Conservation (phyloP, 2,113 vertebrate genomes). For the Candoia aspera region DNA sequence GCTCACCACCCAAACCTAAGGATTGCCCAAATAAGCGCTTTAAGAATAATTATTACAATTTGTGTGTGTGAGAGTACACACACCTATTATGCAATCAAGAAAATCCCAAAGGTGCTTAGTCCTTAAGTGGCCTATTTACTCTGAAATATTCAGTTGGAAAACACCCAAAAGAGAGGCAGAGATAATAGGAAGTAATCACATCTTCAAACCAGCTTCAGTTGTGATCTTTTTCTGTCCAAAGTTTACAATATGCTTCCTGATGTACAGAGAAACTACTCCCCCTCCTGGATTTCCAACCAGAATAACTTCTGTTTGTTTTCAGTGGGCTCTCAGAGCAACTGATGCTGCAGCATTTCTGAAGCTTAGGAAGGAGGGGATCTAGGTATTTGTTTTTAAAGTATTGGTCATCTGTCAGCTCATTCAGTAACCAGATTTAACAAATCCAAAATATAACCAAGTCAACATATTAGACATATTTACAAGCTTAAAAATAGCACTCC, state of each 20-base stretch:
- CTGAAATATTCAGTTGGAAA: not conserved
- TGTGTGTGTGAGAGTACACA: not conserved
- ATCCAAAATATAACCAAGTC: not conserved
- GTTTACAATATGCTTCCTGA: not conserved
- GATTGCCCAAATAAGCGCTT: not conserved
- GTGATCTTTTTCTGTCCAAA: not conserved
- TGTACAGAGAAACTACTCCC: slow-evolving; percentile 23
- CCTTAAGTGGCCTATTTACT: not conserved
- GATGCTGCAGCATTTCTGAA: not conserved
- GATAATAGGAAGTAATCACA: not conserved
- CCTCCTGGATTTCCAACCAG: slow-evolving; percentile 15
- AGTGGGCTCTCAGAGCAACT: not conserved
- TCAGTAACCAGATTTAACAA: not conserved
- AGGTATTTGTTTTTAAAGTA: not conserved
- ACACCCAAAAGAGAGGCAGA: not conserved
- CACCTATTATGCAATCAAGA: not conserved
- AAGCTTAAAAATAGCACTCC: not conserved
- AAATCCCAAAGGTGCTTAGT: not conserved
- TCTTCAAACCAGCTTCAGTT: not conserved
- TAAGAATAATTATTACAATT: not conserved
- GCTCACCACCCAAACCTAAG: not conserved
- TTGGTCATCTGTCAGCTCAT: not conserved
- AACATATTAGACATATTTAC: not conserved
- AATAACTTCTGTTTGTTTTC: not conserved
- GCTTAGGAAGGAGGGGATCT: not conserved